Conservation (phyloP, 2,888 invertebrate genomes). For the Chaitophorus viminalis region DNA sequence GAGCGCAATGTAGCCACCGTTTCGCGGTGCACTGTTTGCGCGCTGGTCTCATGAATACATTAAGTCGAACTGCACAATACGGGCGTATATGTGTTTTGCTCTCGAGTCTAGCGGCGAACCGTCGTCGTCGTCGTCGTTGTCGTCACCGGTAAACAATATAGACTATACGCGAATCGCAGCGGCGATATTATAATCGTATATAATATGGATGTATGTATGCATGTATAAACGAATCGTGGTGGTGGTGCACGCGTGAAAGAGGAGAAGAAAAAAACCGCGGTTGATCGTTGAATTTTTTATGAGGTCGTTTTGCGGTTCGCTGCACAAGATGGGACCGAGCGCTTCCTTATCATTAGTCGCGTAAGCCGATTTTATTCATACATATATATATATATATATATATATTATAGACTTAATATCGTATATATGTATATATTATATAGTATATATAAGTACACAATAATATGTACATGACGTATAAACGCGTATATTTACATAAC, state of each 20-base stretch:
- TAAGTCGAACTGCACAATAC: neutral
- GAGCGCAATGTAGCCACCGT: neutral
- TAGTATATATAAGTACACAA: too few species aligned
- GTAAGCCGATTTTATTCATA: slow-evolving; percentile 38
- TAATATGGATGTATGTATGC: neutral
- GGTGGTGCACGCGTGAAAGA: neutral
- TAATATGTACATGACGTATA: too few species aligned
- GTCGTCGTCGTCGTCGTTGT: neutral
- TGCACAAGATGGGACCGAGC: slow-evolving; percentile 46
- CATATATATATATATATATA: too few species aligned
- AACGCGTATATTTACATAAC: too few species aligned
- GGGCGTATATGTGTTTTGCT: neutral
- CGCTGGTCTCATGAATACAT: neutral
- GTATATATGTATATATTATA: too few species aligned
- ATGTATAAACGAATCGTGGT: neutral
- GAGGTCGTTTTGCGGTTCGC: neutral
- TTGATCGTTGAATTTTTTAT: neutral
- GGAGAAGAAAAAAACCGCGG: neutral
- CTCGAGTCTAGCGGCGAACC: neutral
- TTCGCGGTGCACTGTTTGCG: neutral
- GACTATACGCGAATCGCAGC: neutral
- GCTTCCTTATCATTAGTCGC: slow-evolving; percentile 52
- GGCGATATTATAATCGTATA: neutral
- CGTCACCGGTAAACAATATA: neutral
- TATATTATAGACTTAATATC: too few species aligned